Evolutionary conservation across 2,797 vertebrate genomes (phyloP).

Genomic region (Poeciliopsis paucimaculata): DNA sequence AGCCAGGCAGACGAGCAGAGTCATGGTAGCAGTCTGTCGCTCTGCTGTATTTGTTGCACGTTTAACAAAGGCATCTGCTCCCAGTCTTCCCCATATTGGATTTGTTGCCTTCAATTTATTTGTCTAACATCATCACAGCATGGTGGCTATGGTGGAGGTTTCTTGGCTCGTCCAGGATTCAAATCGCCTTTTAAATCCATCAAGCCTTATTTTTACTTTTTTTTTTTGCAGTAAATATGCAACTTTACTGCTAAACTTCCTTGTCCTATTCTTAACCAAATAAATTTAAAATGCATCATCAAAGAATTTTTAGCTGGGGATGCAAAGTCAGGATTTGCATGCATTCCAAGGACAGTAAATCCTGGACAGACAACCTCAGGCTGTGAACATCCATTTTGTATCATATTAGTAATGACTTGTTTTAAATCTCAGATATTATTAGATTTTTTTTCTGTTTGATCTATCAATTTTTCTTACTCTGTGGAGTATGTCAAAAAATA

Average conservation of each 20-base stretch:
- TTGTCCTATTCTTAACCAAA: neutral
- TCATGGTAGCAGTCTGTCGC: conserved; percentile 59
- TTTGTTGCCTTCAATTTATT: conserved; percentile 25
- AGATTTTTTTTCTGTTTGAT: neutral
- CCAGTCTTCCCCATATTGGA: neutral
- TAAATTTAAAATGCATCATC: neutral
- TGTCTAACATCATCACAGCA: neutral
- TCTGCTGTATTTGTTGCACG: conserved; percentile 8
- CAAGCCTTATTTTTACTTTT: neutral
- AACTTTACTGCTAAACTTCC: neutral
- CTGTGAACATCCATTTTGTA: conserved; percentile 1
- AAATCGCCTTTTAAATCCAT: neutral
- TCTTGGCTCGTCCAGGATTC: neutral
- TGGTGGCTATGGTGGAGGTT: neutral
- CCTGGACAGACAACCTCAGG: conserved; percentile 2
- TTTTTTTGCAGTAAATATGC: neutral
- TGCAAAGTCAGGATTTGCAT: conserved; percentile 3
- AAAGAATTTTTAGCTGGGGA: neutral
- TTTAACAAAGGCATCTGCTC: conserved; percentile 4
- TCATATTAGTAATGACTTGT: conserved; percentile 17
- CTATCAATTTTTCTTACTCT: neutral
- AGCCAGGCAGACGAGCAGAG: conserved; percentile 53
- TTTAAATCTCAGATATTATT: conserved; percentile 24
- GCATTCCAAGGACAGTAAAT: neutral
- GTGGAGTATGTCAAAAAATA: neutral